phyloP scores from a whole-genome alignment of 1,140 invertebrate species.

The Eurosta solidaginis region DNA sequence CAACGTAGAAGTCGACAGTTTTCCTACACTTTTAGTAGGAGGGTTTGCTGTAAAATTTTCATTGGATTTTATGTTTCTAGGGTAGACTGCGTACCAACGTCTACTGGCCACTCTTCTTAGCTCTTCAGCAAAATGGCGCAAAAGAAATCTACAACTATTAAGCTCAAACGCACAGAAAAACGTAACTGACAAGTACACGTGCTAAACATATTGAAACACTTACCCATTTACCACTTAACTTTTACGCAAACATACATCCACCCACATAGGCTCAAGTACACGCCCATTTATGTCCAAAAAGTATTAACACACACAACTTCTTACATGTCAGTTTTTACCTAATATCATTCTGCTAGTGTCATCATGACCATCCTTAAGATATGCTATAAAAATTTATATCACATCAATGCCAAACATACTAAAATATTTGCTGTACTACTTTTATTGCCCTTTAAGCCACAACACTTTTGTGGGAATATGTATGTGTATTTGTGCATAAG shows the following conservation, averaged over 20 bases:
- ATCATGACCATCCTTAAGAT: not conserved
- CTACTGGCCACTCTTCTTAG: not conserved
- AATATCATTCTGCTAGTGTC: not conserved
- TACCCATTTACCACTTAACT: not conserved
- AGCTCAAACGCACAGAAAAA: slow-evolving; percentile 8
- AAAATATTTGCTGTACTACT: not conserved
- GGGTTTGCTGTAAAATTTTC: no score
- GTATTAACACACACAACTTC: not conserved
- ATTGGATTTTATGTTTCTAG: no score
- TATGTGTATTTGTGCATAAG: no score
- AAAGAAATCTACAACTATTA: not conserved
- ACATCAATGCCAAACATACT: not conserved
- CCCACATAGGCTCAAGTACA: not conserved
- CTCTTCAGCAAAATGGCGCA: not conserved
- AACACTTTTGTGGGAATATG: no score
- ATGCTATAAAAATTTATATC: not conserved
- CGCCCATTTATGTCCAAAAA: not conserved
- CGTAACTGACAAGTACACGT: not conserved
- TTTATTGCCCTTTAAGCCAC: not conserved
- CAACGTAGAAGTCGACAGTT: no score
- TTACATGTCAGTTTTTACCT: no score
- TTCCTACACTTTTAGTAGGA: no score
- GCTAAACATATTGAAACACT: not conserved
- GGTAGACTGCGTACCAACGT: not conserved
- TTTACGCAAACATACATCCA: not conserved